Evolutionary conservation across 35 echinoderm and acorn worm genomes (phyloP), one percentile per base, ranked within the genome.

Genomic region (Diadema setosum): DNA sequence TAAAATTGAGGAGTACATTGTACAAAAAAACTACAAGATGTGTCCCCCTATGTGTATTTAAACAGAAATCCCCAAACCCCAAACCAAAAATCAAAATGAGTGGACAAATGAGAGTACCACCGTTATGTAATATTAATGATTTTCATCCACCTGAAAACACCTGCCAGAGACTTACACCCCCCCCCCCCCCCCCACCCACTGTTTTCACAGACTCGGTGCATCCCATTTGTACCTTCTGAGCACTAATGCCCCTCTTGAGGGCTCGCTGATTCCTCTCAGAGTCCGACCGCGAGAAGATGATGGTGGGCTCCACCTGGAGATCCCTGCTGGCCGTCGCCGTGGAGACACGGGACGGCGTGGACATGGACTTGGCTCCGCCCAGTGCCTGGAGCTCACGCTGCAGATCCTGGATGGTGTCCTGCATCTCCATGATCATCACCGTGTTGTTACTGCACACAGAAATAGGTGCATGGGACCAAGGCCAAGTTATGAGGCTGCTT

Each of bases 231-330:
- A 98, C 92, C 87, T 65, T 98, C 12, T 92, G 89, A 70, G 92
- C 81, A 40, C 91, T 91, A 39, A 98, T 82, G 5, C 88, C 96
- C 78, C 92, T 90, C 86, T 98, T 98, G 3, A 98, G 75, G 1
- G 84, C 86, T 56, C 88, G 88, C 82, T 98, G 96, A 63, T 98
- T 98, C 32, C 96, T 65, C 30, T 98, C 96, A 20, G 90, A 83
- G 58, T 98, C 96, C 6, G 88, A 86, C 42, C 96, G 85, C 20
- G 89, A 92, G 82, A 98, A 98, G 27, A 92, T 94, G 57, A 98
- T 87, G 3, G 89, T 85, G 1, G 90, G 86, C 12, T 97, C 94
- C 58, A 80, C 35, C 42, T 87, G 81, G 5, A 29, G 64, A 7
- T 90, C 95, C 21, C 78, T 31, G 2, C n/a, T 16, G 21, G 86